phyloP scores from a whole-genome alignment of 2,113 vertebrate genomes.

The Scopus umbretta region DNA sequence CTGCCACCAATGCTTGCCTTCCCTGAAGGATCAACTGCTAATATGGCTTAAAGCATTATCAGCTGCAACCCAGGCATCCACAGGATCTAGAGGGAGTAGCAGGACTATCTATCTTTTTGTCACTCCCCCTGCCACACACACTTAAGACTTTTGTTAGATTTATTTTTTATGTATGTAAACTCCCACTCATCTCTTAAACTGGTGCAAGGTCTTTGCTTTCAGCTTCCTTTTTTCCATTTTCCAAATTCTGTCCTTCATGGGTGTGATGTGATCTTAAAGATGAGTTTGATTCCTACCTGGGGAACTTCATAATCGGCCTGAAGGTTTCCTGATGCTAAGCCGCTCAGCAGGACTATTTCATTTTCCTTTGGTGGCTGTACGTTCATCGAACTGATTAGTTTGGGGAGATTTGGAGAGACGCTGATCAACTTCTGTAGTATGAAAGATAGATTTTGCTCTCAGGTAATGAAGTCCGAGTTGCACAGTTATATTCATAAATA shows the following conservation, averaged over 20 bases:
- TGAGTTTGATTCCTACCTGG: conserved; percentile 75
- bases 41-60: background rate
- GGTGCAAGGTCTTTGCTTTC: background rate
- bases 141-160: background rate
- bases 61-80: background rate
- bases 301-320: conserved; percentile 73
- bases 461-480: background rate
- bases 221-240: background rate
- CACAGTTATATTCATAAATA: background rate
- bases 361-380: conserved; percentile 91
- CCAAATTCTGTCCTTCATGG: background rate
- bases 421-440: conserved; percentile 83
- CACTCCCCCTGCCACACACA: no score
- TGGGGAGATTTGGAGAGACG: conserved; percentile 87
- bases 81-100: background rate
- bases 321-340: conserved; percentile 78
- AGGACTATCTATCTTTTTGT: background rate
- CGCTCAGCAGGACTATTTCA: conserved; percentile 89
- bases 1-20: background rate
- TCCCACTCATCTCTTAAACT: background rate
- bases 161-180: background rate
- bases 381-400: conserved; percentile 86
- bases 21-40: background rate
- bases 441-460: conserved; percentile 17
- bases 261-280: background rate